Evolutionary conservation across 2,888 invertebrate species (phyloP), one percentile per base, ranked within the genome.

Genomic region (Acanthosepion esculentum): DNA sequence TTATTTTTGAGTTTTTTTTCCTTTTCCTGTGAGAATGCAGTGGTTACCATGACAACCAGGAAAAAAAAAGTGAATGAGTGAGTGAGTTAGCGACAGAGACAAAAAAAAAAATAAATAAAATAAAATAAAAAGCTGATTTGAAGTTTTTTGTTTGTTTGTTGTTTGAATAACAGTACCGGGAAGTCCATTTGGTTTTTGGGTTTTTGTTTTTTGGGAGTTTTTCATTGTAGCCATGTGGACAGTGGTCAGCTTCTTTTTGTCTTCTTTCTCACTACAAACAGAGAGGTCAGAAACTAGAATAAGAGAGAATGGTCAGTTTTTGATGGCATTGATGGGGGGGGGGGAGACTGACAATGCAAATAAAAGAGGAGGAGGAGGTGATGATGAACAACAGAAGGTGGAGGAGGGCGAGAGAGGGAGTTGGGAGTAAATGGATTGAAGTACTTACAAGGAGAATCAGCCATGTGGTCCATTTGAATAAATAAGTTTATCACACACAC

Each of bases 11-110:
- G 78, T 78, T 78, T 15, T n/a, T 78, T 78, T 78, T 78, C 8
- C 26, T n/a, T 12, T 78, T n/a, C 78, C 5, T 78, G 78, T 78
- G n/a, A 23, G n/a, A 78, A n/a, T 78, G 33, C n/a, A 12, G n/a
- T 78, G 78, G 78, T 78, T 78, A 78, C n/a, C 78, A 78, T 78
- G 78, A 78, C 78, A 33, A 78, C 78, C 78, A n/a, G n/a, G n/a
- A n/a, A n/a, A n/a, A n/a, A n/a, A n/a, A 78, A 15, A n/a, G 78
- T 33, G 78, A 78, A 26, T 26, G 78, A 78, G 78, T n/a, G 78
- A 78, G 33, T n/a, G 78, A 78, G n/a, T 12, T 10, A 78, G n/a
- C n/a, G 78, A 33, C 12, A 78, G 78, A 78, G 78, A n/a, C n/a
- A 78, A 12, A 78, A n/a, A n/a, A 10, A n/a, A 78, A n/a, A 78